Conservation (phyloP, 2,888 invertebrate genomes). For the Cerastis rubricosa region DNA sequence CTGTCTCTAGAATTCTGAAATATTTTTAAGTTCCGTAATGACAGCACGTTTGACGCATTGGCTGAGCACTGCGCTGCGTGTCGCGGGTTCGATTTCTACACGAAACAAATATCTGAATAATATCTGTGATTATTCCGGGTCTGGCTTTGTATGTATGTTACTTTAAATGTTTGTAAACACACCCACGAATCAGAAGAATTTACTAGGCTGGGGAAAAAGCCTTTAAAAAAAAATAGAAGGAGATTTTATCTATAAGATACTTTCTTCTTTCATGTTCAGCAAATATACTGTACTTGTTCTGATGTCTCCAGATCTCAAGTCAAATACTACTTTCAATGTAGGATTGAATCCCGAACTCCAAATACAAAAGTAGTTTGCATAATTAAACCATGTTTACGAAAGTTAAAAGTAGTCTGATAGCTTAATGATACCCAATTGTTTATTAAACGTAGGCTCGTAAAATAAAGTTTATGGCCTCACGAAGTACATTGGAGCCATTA, state of each 20-base stretch:
- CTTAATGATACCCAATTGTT: slow-evolving; percentile 57
- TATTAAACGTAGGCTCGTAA: slow-evolving; percentile 63
- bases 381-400: slow-evolving; percentile 45
- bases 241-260: neutral
- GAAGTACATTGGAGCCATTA: slow-evolving; percentile 52
- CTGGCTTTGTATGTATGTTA: neutral
- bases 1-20: neutral
- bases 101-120: neutral
- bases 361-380: slow-evolving; percentile 19
- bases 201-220: neutral
- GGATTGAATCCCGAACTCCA: neutral
- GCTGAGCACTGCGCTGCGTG: neutral
- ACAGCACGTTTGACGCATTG: neutral
- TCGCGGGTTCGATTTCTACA: neutral
- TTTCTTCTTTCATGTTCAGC: too few species aligned
- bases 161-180: neutral
- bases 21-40: neutral
- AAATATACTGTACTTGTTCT: neutral
- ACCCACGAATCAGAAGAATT: neutral
- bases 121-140: too few species aligned
- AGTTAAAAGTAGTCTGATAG: slow-evolving; percentile 41
- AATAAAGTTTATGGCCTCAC: slow-evolving; percentile 58
- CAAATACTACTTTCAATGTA: too few species aligned
- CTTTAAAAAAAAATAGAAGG: neutral
- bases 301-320: neutral